A percentile compares a stretch with the other conserved stretches of the same genome.
These are phyloP conservation scores for Polyergus mexicanus DNA, from an alignment of 1,140 invertebrate genomes.

Conservation along the genomic window DNA sequence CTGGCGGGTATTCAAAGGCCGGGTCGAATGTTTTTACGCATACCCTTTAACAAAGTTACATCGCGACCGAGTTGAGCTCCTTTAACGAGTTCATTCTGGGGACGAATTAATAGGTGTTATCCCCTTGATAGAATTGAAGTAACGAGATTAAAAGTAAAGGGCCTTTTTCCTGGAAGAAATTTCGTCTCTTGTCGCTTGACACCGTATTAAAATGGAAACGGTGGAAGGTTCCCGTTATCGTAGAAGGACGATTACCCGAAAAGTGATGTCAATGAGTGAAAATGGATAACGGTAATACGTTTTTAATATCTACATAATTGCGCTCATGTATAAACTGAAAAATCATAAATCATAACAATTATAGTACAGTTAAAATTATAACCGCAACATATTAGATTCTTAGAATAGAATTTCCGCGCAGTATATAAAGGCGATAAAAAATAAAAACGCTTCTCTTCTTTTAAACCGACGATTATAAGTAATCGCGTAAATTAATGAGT, in stretches of 20 bases:
- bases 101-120: conserved; percentile 78
- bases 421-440: neutral
- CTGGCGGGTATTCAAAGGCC: conserved; percentile 50
- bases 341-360: conserved; percentile 1
- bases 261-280: conserved; percentile 39
- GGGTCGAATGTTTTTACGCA: conserved; percentile 69
- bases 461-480: neutral
- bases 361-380: neutral
- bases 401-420: neutral
- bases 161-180: conserved; percentile 68
- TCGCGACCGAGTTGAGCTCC: conserved; percentile 72
- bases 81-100: conserved; percentile 75
- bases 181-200: conserved; percentile 66
- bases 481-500: conserved; percentile 32
- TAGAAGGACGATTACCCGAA: conserved; percentile 69
- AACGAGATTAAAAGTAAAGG: conserved; percentile 77
- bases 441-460: neutral
- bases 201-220: conserved; percentile 72
- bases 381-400: neutral
- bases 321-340: neutral
- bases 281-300: conserved; percentile 61
- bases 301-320: conserved; percentile 12
- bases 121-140: conserved; percentile 77
- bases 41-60: conserved; percentile 69
- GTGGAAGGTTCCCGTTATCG: conserved; percentile 62